These are phyloP conservation scores for Perodicticus potto DNA, from an alignment of 2,797 vertebrate species.

Conservation along the genomic window DNA sequence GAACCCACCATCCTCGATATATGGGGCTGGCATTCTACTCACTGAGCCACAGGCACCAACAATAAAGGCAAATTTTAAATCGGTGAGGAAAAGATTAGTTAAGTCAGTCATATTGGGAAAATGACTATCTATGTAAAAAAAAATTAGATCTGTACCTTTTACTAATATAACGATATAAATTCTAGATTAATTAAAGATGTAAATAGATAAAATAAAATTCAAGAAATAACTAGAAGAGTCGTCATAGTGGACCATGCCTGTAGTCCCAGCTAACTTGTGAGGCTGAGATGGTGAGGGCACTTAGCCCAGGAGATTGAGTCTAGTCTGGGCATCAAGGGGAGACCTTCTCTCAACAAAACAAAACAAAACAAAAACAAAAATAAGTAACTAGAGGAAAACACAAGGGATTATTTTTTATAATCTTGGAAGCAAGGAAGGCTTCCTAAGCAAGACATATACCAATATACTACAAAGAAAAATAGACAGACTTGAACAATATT, in stretches of 20 bases:
- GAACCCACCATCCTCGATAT: too few species aligned
- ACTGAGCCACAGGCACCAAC: too few species aligned
- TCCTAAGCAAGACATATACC: not conserved
- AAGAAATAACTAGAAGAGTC: not conserved
- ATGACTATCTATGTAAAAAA: not conserved
- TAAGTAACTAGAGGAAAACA: not conserved
- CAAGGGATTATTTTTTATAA: not conserved
- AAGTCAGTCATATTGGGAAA: not conserved
- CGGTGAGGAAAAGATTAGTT: not conserved
- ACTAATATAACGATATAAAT: not conserved
- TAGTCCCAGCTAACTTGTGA: not conserved
- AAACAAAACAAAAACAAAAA: not conserved
- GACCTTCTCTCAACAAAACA: not conserved
- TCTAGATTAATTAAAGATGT: not conserved
- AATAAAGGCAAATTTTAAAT: not conserved
- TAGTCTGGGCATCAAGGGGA: not conserved
- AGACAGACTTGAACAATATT: not conserved
- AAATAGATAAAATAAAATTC: conserved; percentile 18
- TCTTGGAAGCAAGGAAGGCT: not conserved
- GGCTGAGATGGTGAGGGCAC: not conserved
- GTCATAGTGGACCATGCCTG: not conserved
- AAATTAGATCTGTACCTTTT: not conserved
- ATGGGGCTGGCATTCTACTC: too few species aligned
- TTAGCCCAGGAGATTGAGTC: not conserved
- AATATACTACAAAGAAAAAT: not conserved